Evolutionary conservation across 2,797 vertebrate genomes (phyloP).

Genomic region (Esox lucius): DNA sequence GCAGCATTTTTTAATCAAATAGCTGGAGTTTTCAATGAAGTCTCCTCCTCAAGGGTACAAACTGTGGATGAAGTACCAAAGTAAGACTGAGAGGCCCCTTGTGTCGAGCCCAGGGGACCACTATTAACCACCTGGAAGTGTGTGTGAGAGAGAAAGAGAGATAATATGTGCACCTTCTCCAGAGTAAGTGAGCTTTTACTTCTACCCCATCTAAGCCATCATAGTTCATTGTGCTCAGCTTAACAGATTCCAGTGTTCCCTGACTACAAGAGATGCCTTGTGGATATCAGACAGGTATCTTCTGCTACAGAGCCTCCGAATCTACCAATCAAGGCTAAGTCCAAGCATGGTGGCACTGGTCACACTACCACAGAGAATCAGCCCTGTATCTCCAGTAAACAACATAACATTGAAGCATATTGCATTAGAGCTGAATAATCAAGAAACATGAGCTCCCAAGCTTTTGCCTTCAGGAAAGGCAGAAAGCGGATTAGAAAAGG

Average conservation of each 20-base stretch:
- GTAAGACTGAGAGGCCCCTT: not conserved
- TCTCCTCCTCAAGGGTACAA: constrained; percentile 10
- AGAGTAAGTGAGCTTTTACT: not conserved
- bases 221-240: constrained; percentile 36
- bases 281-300: constrained; percentile 36
- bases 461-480: constrained; percentile 28
- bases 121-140: not conserved
- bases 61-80: not conserved
- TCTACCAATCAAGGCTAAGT: not conserved
- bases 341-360: not conserved
- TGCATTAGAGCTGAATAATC: constrained; percentile 30
- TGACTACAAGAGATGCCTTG: constrained; percentile 36
- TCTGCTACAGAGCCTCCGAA: constrained; percentile 33
- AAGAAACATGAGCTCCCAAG: constrained; percentile 37
- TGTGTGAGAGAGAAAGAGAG: not conserved
- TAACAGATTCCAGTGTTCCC: constrained; percentile 31
- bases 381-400: not conserved
- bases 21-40: constrained; percentile 37
- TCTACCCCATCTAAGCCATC: constrained; percentile 16
- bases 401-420: not conserved
- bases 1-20: constrained; percentile 49
- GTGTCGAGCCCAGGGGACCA: not conserved
- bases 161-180: not conserved
- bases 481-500: constrained; percentile 20
- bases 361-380: not conserved